Conservation (phyloP, 2,797 vertebrate genomes). For the Mus minutoides region DNA sequence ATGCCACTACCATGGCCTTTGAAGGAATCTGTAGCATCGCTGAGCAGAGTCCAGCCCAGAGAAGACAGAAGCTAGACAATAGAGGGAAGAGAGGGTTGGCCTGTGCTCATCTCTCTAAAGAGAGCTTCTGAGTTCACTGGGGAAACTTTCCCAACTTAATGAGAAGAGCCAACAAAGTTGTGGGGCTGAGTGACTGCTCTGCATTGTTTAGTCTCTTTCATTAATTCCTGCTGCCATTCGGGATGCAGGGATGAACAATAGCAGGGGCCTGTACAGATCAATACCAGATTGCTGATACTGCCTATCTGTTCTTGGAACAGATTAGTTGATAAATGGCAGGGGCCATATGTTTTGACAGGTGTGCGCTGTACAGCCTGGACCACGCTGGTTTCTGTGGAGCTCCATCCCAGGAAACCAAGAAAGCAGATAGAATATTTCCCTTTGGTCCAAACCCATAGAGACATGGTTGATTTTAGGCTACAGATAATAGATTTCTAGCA, state of each 20-base stretch:
- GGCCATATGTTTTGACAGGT: conserved; percentile 95
- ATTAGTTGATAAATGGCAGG: conserved; percentile 98
- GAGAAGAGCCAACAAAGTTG: conserved; percentile 68
- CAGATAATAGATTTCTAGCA: conserved; percentile 69
- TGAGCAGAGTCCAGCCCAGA: background rate
- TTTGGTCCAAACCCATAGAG: conserved; percentile 58
- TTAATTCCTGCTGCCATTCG: conserved; percentile 96
- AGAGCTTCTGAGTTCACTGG: conserved; percentile 71
- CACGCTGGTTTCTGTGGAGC: conserved; percentile 82
- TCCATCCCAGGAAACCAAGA: conserved; percentile 80
- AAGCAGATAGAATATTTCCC: conserved; percentile 82
- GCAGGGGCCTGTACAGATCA: conserved; percentile 93
- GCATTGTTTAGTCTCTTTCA: conserved; percentile 97
- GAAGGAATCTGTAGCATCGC: background rate
- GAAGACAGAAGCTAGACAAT: background rate
- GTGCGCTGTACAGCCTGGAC: conserved; percentile 88
- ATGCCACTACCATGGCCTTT: background rate
- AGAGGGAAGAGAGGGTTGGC: background rate
- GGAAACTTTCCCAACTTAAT: conserved; percentile 77
- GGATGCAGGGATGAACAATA: conserved; percentile 97
- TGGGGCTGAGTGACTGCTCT: conserved; percentile 92
- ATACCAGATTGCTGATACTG: conserved; percentile 99
- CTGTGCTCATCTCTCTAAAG: background rate
- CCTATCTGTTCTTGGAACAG: conserved; percentile 96
- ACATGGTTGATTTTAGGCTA: conserved; percentile 60